phyloP scores from a whole-genome alignment of 1,140 invertebrate genomes.

The Drosophila serrata region DNA sequence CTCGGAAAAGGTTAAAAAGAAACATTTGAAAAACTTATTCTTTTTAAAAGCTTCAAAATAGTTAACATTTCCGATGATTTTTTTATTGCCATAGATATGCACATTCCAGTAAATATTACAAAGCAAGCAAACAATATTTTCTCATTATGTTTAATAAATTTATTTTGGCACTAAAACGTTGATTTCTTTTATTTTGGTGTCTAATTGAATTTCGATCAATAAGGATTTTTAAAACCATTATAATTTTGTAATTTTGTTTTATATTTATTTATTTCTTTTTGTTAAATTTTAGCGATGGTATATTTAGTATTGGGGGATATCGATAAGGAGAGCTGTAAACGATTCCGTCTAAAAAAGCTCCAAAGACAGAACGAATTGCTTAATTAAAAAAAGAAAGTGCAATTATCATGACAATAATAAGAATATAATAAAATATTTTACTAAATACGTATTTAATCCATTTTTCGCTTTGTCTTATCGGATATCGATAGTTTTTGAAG shows the following conservation, averaged over 20 bases:
- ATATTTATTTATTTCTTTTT: neutral
- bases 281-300: neutral
- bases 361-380: neutral
- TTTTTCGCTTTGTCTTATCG: neutral
- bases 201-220: neutral
- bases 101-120: slow-evolving; percentile 29
- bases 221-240: neutral
- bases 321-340: neutral
- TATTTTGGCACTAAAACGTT: slow-evolving; percentile 3
- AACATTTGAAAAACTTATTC: slow-evolving; percentile 29
- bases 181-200: neutral
- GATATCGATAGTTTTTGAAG: slow-evolving; percentile 2
- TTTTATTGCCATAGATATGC: slow-evolving; percentile 31
- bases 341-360: neutral
- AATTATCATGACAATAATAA: neutral
- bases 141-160: slow-evolving; percentile 18
- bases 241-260: neutral
- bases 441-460: neutral
- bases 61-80: slow-evolving; percentile 2
- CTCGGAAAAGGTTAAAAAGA: slow-evolving; percentile 31
- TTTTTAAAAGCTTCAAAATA: slow-evolving; percentile 17
- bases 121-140: slow-evolving; percentile 9
- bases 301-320: neutral
- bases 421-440: neutral
- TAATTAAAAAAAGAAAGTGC: neutral